Conservation (phyloP, 2,113 vertebrate species). For the Lasiurus cinereus region DNA sequence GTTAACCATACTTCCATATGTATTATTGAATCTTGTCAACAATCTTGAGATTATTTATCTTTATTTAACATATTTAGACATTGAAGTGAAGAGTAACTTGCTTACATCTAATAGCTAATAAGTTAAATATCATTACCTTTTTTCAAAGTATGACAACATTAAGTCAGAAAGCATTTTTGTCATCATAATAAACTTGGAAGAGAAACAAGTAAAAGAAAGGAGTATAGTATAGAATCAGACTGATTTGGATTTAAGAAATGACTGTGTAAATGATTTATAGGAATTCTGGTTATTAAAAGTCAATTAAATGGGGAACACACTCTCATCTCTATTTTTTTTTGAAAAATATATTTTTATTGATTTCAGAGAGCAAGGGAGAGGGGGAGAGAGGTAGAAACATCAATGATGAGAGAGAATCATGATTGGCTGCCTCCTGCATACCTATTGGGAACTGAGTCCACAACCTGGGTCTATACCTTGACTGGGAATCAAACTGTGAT, state of each 20-base stretch:
- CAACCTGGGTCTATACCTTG: too few relatives aligned
- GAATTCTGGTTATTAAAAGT: conserved; percentile 25
- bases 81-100: conserved; percentile 22
- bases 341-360: too few relatives aligned
- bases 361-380: too few relatives aligned
- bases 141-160: background rate
- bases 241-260: conserved; percentile 31
- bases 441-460: too few relatives aligned
- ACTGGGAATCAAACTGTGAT: too few relatives aligned
- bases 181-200: background rate
- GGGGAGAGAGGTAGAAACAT: too few relatives aligned
- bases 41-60: background rate
- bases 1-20: background rate
- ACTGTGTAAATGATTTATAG: background rate
- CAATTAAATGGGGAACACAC: background rate
- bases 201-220: background rate
- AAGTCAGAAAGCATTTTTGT: conserved; percentile 52
- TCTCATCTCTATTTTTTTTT: background rate
- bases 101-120: conserved; percentile 48
- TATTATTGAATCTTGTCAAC: conserved; percentile 48
- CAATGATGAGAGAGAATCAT: too few relatives aligned
- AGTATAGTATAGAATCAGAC: background rate
- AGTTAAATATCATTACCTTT: background rate
- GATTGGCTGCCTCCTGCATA: too few relatives aligned
- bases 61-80: conserved; percentile 2